A percentile compares a stretch with the other conserved stretches of the same genome.
Conservation (phyloP, 2,113 vertebrate genomes). For the Burhinus bistriatus region DNA sequence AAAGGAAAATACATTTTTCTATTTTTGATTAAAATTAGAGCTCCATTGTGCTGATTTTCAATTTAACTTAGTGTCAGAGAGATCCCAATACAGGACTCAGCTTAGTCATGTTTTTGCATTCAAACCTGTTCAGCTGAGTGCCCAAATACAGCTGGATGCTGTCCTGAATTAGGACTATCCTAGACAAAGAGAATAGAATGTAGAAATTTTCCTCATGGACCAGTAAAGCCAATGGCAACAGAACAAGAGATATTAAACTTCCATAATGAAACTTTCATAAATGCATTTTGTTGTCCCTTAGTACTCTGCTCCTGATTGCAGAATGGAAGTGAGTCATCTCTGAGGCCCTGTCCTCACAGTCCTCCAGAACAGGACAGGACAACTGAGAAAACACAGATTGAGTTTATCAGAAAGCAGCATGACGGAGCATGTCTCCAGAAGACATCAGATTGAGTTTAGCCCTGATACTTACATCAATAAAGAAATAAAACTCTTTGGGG, state of each 20-base stretch:
- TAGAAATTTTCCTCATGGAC: neutral
- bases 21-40: neutral
- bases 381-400: neutral
- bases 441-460: neutral
- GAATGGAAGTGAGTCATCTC: neutral
- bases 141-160: neutral
- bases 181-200: neutral
- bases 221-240: neutral
- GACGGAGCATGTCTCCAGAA: neutral
- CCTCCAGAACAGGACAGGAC: neutral
- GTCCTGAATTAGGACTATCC: neutral
- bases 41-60: neutral
- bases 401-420: neutral
- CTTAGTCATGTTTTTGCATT: neutral
- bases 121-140: neutral
- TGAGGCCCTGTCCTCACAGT: neutral
- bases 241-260: neutral
- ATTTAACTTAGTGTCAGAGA: neutral
- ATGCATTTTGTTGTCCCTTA: neutral
- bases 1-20: neutral
- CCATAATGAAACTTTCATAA: neutral
- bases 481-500: neutral
- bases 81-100: neutral
- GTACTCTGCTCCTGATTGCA: neutral
- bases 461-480: neutral